These are phyloP conservation scores for Spisula solida DNA, from an alignment of 2,888 invertebrate species.

Conservation along the genomic window DNA sequence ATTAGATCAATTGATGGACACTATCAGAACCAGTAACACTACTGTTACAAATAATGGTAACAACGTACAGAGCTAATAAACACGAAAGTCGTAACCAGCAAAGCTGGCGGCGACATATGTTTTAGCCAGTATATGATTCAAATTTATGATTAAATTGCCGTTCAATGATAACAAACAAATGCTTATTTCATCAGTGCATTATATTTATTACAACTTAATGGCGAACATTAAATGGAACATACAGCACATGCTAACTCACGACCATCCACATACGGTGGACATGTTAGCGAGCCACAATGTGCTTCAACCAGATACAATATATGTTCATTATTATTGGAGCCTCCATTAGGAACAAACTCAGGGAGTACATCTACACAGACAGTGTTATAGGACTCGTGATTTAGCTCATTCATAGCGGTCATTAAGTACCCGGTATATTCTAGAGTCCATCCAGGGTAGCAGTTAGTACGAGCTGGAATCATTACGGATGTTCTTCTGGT, in stretches of 20 bases:
- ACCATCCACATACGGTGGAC: conserved; percentile 70
- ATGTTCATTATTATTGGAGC: conserved; percentile 54
- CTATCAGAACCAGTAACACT: no score
- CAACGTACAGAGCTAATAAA: no score
- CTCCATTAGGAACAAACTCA: conserved; percentile 52
- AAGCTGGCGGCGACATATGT: no score
- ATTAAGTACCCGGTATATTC: conserved; percentile 42
- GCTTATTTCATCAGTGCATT: no score
- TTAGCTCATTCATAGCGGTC: neutral
- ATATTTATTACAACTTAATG: neutral
- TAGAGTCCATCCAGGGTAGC: conserved; percentile 41
- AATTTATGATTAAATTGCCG: no score
- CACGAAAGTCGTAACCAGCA: no score
- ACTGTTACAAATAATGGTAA: no score
- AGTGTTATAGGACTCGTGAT: neutral
- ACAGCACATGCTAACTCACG: conserved; percentile 72
- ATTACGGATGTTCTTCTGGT: conserved; percentile 11
- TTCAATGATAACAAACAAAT: no score
- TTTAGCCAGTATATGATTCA: no score
- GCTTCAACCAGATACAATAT: conserved; percentile 70
- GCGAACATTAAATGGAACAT: conserved; percentile 52
- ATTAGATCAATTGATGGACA: no score
- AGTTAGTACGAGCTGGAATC: conserved; percentile 36
- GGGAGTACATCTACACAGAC: conserved; percentile 69
- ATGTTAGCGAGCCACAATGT: conserved; percentile 73